Percentiles rank a stretch among this genome's conserved stretches.
phyloP scores from a whole-genome alignment of 2,113 vertebrate species.

The Plectropomus leopardus region DNA sequence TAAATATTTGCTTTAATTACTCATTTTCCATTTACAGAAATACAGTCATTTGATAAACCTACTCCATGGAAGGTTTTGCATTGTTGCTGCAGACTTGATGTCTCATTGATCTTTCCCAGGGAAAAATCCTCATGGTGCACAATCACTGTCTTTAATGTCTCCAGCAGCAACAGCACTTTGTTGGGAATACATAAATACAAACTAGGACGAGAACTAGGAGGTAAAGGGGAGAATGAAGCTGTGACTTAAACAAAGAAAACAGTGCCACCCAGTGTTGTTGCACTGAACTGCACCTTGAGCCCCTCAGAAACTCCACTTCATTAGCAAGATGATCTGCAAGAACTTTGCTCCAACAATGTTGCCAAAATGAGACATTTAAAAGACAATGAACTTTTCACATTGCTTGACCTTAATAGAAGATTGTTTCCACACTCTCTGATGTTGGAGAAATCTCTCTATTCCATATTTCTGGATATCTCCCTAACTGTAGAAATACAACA shows the following conservation, averaged over 20 bases:
- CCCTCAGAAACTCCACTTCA: not conserved
- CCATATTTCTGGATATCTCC: not conserved
- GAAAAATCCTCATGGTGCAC: not conserved
- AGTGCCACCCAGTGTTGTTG: conserved; percentile 48
- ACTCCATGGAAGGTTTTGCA: not conserved
- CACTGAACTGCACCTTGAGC: conserved; percentile 13
- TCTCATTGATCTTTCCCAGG: not conserved
- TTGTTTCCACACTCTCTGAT: not conserved
- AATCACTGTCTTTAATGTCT: not conserved
- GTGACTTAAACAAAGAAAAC: conserved; percentile 10
- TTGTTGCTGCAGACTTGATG: not conserved
- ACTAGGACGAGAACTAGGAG: not conserved
- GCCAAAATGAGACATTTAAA: not conserved
- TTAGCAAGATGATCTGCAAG: not conserved
- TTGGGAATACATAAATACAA: not conserved
- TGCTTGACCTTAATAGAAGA: not conserved
- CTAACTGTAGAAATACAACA: no score
- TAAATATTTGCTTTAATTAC: conserved; percentile 12
- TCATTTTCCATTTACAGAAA: not conserved
- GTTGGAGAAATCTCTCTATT: not conserved
- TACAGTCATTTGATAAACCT: not conserved
- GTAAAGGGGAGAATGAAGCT: no score
- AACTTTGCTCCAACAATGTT: not conserved
- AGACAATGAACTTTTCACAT: not conserved
- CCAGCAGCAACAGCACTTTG: not conserved